Evolutionary conservation across 2,113 vertebrate species (phyloP).

Genomic region (Bambusicola thoracicus): DNA sequence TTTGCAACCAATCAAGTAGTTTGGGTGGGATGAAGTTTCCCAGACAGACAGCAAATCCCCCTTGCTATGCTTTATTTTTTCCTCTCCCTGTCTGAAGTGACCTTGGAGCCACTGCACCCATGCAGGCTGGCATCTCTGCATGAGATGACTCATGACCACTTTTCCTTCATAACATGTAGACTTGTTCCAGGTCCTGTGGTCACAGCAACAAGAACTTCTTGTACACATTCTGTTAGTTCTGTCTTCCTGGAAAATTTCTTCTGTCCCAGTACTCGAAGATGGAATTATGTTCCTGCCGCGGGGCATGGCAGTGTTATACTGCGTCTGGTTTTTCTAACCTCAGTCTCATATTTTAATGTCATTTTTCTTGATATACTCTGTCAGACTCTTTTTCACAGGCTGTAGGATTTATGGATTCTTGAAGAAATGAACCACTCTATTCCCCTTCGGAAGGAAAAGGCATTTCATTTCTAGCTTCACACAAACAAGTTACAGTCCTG

Average conservation of each 20-base stretch:
- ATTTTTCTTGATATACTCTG: neutral
- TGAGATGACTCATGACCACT: neutral
- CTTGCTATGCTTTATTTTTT: neutral
- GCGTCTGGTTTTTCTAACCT: neutral
- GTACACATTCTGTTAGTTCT: neutral
- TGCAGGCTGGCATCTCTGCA: neutral
- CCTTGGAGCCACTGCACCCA: neutral
- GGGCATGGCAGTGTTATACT: neutral
- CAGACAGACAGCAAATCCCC: neutral
- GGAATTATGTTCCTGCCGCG: neutral
- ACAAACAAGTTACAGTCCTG: neutral
- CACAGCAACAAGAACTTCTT: neutral
- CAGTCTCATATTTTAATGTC: neutral
- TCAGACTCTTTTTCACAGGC: neutral
- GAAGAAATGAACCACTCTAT: neutral
- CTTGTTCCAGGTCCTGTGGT: neutral
- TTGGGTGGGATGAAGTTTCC: neutral
- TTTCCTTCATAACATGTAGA: neutral
- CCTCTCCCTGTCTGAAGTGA: neutral
- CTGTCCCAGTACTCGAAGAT: neutral
- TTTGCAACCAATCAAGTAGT: neutral
- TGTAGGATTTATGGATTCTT: neutral
- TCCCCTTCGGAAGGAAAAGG: neutral
- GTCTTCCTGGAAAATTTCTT: conserved; percentile 4
- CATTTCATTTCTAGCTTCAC: neutral